phyloP scores from a whole-genome alignment of 2,888 invertebrate species.

The Drosophila diplacantha region DNA sequence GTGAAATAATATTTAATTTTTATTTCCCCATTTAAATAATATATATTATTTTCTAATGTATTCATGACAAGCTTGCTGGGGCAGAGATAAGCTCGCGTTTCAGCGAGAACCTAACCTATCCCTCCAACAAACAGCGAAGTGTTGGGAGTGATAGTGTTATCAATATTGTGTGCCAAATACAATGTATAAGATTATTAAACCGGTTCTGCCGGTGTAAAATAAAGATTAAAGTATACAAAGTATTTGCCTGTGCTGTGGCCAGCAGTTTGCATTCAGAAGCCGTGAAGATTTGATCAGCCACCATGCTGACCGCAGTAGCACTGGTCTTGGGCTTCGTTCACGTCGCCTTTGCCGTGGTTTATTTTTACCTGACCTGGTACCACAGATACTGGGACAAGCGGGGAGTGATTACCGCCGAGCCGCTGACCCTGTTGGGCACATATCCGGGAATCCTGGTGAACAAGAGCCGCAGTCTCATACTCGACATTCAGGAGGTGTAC shows the following conservation, averaged over 20 bases:
- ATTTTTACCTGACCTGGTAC: constrained; percentile 65
- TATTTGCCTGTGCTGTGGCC: constrained; percentile 8
- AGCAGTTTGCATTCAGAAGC: constrained; percentile 39
- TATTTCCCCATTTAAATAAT: too few species aligned
- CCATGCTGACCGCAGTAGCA: constrained; percentile 43
- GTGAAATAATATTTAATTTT: background rate
- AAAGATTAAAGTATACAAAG: constrained; percentile 18
- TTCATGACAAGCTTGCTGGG: background rate
- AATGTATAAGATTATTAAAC: background rate
- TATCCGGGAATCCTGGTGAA: constrained; percentile 54
- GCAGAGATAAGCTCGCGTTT: background rate
- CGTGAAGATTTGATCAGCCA: constrained; percentile 17
- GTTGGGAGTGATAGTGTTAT: constrained; percentile 3
- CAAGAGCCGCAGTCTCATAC: constrained; percentile 42
- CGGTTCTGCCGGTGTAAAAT: background rate
- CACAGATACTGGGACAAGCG: constrained; percentile 75
- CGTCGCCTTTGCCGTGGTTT: constrained; percentile 44
- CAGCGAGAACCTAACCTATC: constrained; percentile 4
- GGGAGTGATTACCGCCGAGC: constrained; percentile 74
- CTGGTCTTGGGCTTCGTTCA: constrained; percentile 31
- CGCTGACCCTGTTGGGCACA: constrained; percentile 74
- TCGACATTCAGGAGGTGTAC: constrained; percentile 54
- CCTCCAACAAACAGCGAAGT: constrained; percentile 8
- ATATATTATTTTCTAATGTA: background rate
- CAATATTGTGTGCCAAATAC: constrained; percentile 2